Evolutionary conservation across 92 coral and sea anemone genomes (phyloP).

Genomic region (Bergia puertoricense): DNA sequence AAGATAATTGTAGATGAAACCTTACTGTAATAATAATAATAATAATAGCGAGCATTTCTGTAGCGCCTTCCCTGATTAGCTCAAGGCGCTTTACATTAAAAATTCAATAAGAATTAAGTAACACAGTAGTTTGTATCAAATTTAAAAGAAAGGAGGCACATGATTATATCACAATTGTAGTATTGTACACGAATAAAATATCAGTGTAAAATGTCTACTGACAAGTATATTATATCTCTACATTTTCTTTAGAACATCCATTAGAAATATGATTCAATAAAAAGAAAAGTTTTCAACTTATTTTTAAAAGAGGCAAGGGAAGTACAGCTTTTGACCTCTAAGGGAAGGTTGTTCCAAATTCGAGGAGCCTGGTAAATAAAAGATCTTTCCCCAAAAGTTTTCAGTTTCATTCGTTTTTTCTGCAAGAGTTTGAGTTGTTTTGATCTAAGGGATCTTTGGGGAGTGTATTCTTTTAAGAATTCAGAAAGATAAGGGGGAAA

Average conservation of each 20-base stretch:
- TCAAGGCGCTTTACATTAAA: constrained; percentile 17
- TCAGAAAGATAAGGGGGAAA: constrained; percentile 4
- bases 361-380: constrained; percentile 5
- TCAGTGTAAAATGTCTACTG: neutral
- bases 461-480: neutral
- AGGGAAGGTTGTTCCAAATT: constrained; percentile 12
- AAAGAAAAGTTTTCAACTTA: neutral
- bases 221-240: neutral
- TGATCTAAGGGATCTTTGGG: constrained; percentile 4
- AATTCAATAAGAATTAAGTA: neutral
- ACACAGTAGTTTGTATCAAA: neutral
- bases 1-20: too few species aligned
- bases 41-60: neutral
- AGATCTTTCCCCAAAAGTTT: constrained; percentile 9
- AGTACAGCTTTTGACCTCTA: constrained; percentile 8
- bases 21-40: too few species aligned
- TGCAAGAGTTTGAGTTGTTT: constrained; percentile 15
- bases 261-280: neutral
- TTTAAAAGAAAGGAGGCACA: neutral
- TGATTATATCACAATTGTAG: neutral
- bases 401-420: neutral
- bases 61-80: constrained; percentile 26
- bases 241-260: neutral
- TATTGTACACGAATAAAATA: neutral
- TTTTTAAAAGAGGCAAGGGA: neutral